Conservation (phyloP, 2,113 vertebrate species). For the Caranx melampygus region DNA sequence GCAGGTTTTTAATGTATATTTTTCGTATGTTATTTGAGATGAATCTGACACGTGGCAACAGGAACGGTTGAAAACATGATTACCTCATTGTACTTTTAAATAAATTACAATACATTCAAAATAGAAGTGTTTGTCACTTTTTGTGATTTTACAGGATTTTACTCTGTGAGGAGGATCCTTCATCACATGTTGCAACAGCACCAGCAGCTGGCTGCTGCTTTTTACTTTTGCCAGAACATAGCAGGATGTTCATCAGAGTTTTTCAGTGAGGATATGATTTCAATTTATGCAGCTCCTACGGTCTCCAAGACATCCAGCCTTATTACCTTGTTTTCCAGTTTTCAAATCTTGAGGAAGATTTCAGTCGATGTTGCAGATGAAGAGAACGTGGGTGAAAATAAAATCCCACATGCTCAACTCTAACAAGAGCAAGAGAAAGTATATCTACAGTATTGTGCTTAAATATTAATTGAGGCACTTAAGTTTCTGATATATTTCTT, state of each 20-base stretch:
- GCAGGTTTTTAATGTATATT: neutral
- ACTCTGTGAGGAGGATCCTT: neutral
- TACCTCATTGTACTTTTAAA: constrained; percentile 11
- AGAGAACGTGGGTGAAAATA: too few species aligned
- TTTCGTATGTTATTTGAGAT: neutral
- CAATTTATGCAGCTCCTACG: too few species aligned
- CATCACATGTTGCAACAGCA: neutral
- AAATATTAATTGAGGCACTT: too few species aligned
- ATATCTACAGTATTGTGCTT: too few species aligned
- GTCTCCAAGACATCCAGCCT: neutral
- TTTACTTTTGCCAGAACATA: neutral
- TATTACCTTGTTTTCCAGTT: neutral
- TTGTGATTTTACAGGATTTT: neutral
- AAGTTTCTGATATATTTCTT: too few species aligned
- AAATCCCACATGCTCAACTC: too few species aligned
- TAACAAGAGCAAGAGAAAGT: too few species aligned
- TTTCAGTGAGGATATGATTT: neutral
- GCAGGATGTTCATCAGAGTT: too few species aligned
- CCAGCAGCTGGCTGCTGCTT: neutral
- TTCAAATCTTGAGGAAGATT: neutral
- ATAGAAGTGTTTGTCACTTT: too few species aligned
- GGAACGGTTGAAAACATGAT: neutral
- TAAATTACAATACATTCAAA: constrained; percentile 3
- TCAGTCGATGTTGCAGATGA: neutral
- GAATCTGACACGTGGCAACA: neutral